Evolutionary conservation across 1,140 invertebrate species (phyloP), one percentile per base, ranked within the genome.

Genomic region (Drosophila ohnishii): DNA sequence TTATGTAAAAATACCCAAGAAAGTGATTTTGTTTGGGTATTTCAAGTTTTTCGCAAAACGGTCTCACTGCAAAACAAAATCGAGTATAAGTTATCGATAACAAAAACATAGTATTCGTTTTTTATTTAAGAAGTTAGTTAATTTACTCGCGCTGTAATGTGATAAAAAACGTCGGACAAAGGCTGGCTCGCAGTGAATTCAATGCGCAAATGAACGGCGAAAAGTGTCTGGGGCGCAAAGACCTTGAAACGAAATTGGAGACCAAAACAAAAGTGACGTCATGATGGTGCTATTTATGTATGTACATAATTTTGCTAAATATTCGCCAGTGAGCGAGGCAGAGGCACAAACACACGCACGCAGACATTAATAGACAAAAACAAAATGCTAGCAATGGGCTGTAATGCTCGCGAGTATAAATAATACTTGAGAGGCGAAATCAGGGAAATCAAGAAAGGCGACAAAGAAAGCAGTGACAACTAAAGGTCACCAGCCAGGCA

Each of bases 201-300:
- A 61, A 42, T 60, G 61, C 37, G 56, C 56, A 25, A 64, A 34
- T 61, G 30, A 32, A 42, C 37, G 56, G 56, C 35, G 25, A n/a
- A n/a, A 22, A 48, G 34, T 39, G 61, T 39, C 28, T 37, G 19
- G 32, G 32, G 50, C 16, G 22, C 16, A 37, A 22, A 35, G 65
- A 40, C 65, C 65, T 70, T 70, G 51, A 34, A 45, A 14, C 40
- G 42, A 71, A 71, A 59, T 71, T 32, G 42, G 67, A 71, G 67
- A 71, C 66, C 67, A 73, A 75, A 75, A 75, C 73, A 75, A 72
- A 80, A 73, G 83, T 86, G 82, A 87, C 77, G 83, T 86, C 83
- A 86, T 86, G 59, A 57, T 87, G 59, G 70, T 79, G 70, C 80
- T 79, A 71, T 63, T 74, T 71, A 75, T 58, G 57, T 75, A 66